These are phyloP conservation scores for Montipora capitata DNA, from an alignment of 92 coral and sea anemone genomes.

Conservation along the genomic window DNA sequence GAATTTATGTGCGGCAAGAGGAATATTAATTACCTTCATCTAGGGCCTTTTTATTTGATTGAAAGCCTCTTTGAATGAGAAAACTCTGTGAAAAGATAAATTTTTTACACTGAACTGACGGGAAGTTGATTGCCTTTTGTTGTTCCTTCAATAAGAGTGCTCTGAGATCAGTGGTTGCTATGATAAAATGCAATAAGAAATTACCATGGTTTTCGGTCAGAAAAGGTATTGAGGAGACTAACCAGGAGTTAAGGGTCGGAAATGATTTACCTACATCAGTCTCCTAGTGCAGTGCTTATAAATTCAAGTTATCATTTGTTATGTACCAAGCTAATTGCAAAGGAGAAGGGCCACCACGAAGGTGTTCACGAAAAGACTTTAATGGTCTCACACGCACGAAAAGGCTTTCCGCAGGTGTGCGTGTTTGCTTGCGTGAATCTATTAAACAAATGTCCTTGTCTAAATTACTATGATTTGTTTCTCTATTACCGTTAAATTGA, in stretches of 20 bases:
- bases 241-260: not conserved
- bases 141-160: too few species aligned
- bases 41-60: too few species aligned
- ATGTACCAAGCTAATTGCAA: not conserved
- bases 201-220: too few species aligned
- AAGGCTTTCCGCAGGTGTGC: not conserved
- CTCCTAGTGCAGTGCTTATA: not conserved
- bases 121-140: too few species aligned
- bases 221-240: too few species aligned
- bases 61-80: too few species aligned
- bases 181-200: too few species aligned
- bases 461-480: not conserved
- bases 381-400: not conserved
- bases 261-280: not conserved
- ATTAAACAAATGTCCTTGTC: not conserved
- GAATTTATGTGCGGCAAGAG: too few species aligned
- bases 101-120: too few species aligned
- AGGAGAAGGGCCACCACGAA: constrained; percentile 4
- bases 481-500: not conserved
- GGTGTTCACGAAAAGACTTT: not conserved
- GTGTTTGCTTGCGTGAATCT: not conserved
- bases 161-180: too few species aligned
- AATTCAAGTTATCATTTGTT: constrained; percentile 7
- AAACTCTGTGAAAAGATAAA: too few species aligned
- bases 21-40: too few species aligned